These are phyloP conservation scores for Equus quagga DNA, from an alignment of 2,113 vertebrate species.

Conservation along the genomic window DNA sequence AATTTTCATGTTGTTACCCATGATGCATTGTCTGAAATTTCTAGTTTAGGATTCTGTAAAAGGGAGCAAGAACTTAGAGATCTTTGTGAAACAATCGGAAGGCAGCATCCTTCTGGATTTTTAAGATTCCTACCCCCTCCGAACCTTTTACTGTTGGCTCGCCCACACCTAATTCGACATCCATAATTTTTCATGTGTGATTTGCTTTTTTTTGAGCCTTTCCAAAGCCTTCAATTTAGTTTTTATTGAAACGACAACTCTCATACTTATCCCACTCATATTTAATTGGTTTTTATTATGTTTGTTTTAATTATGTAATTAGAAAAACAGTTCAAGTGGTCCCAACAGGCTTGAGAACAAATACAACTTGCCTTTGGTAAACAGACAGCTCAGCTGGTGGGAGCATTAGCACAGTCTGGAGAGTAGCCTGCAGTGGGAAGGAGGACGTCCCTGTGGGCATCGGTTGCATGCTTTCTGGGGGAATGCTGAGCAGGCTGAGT, in stretches of 20 bases:
- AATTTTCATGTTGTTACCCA: background rate
- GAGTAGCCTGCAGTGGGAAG: accelerated
- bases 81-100: background rate
- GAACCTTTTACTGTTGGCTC: background rate
- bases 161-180: background rate
- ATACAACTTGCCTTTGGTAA: background rate
- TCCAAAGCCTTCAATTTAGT: constrained; percentile 61
- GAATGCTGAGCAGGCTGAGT: background rate
- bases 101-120: background rate
- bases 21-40: accelerated
- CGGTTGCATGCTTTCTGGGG: background rate
- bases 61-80: background rate
- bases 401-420: background rate
- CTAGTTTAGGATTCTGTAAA: background rate
- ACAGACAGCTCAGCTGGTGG: background rate
- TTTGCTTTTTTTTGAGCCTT: background rate
- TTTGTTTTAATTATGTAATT: constrained; percentile 74
- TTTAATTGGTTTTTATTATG: constrained; percentile 46
- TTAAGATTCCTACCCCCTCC: background rate
- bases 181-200: background rate
- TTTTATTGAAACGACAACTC: constrained; percentile 40
- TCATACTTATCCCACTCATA: constrained; percentile 57
- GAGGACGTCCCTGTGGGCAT: background rate
- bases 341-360: constrained; percentile 37
- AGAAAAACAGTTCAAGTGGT: constrained; percentile 37